Conservation (phyloP, 2,113 vertebrate genomes). For the Haplochromis vanheusdeni region DNA sequence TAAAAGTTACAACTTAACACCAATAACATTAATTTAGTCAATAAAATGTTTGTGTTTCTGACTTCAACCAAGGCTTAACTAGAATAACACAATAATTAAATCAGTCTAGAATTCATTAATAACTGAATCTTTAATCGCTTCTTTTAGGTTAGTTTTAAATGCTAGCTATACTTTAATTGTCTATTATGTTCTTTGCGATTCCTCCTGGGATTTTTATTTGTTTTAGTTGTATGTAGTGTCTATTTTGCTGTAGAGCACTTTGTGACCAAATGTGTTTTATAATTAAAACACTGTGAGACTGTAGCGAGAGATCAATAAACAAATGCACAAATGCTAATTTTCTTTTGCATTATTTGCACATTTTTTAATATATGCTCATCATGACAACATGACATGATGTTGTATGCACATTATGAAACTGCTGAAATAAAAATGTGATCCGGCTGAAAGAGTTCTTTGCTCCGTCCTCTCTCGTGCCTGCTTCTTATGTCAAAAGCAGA, state of each 20-base stretch:
- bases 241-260: neutral
- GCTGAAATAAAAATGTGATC: neutral
- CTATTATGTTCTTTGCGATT: neutral
- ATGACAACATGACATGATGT: neutral
- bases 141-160: neutral
- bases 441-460: neutral
- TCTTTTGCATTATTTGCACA: neutral
- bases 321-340: neutral
- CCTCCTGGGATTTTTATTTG: neutral
- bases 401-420: neutral
- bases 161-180: neutral
- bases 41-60: slow-evolving; percentile 1
- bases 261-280: neutral
- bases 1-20: slow-evolving; percentile 19
- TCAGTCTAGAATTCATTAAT: neutral
- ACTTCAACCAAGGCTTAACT: neutral
- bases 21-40: slow-evolving; percentile 11
- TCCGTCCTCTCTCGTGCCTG: neutral
- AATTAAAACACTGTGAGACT: neutral
- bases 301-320: neutral
- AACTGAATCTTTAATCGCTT: neutral
- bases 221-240: neutral
- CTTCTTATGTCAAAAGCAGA: neutral
- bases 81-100: neutral
- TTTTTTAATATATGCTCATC: neutral